Percentiles rank a stretch among this genome's conserved stretches.
phyloP scores from a whole-genome alignment of 2,888 invertebrate species.

The Ichneumoninae sp. region DNA sequence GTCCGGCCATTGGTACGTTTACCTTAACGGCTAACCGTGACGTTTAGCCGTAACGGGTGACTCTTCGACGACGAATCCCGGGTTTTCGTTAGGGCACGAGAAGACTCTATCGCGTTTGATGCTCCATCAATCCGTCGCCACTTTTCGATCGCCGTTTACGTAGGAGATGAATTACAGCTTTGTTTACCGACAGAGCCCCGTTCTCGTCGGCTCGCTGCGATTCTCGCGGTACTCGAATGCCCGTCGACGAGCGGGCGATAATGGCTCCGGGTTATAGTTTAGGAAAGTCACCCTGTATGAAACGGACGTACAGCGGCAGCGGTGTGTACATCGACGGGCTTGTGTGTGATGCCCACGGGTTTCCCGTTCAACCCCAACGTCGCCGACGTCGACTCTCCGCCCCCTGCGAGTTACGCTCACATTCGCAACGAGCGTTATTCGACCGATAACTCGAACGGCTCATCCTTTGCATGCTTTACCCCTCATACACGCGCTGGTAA shows the following conservation, averaged over 20 bases:
- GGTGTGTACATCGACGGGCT: neutral
- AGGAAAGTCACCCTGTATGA: conserved; percentile 19
- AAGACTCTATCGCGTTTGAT: neutral
- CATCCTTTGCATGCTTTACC: conserved; percentile 25
- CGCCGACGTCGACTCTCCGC: neutral
- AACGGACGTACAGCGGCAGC: neutral
- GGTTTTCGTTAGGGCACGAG: neutral
- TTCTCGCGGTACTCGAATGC: too few relatives aligned
- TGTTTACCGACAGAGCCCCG: too few relatives aligned
- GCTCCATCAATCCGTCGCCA: neutral
- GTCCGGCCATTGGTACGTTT: too few relatives aligned
- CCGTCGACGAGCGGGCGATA: neutral
- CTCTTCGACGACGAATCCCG: neutral
- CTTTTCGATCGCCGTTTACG: too few relatives aligned
- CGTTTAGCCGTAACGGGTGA: conserved; percentile 33
- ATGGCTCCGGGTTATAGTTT: neutral
- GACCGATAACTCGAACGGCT: conserved; percentile 27
- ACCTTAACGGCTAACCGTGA: too few relatives aligned
- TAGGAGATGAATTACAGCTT: too few relatives aligned
- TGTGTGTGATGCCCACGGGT: neutral
- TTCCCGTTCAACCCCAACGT: conserved; percentile 13
- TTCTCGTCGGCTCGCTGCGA: too few relatives aligned
- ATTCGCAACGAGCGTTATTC: conserved; percentile 17
- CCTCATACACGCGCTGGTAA: neutral
- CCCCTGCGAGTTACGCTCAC: conserved; percentile 1